These are phyloP conservation scores for Columba janthina DNA, from an alignment of 2,113 vertebrate genomes.

Conservation along the genomic window DNA sequence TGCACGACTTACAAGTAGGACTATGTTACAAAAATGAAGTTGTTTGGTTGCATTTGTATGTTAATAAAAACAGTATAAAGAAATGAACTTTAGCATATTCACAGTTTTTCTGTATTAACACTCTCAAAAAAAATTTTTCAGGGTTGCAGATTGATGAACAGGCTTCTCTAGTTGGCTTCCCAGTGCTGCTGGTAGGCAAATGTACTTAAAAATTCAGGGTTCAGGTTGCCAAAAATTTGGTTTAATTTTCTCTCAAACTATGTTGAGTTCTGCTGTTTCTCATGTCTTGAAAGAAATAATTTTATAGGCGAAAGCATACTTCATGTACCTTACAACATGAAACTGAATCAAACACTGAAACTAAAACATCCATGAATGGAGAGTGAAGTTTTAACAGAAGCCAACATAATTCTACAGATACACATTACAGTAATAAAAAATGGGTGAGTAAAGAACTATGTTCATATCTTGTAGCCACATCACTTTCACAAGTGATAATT, in stretches of 20 bases:
- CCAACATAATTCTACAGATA: background rate
- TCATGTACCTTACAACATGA: background rate
- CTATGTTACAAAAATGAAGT: background rate
- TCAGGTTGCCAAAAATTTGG: background rate
- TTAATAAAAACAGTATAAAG: background rate
- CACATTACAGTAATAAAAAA: background rate
- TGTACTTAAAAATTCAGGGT: background rate
- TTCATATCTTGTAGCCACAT: background rate
- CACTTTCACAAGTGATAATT: background rate
- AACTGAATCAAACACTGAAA: background rate
- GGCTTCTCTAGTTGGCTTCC: background rate
- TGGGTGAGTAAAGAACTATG: background rate
- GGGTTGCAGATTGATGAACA: background rate
- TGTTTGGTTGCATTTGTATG: background rate
- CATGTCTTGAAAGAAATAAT: background rate
- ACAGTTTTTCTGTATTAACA: background rate
- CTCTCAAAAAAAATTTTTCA: background rate
- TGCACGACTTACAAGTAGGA: background rate
- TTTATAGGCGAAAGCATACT: background rate
- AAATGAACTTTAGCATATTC: background rate
- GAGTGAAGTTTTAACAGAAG: background rate
- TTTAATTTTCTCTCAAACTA: background rate
- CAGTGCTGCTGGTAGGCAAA: background rate
- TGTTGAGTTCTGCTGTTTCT: background rate
- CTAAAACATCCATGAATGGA: background rate